A percentile compares a stretch with the other conserved stretches of the same genome.
Evolutionary conservation across 2,888 invertebrate genomes (phyloP).

Genomic region (Cryptops parisi): DNA sequence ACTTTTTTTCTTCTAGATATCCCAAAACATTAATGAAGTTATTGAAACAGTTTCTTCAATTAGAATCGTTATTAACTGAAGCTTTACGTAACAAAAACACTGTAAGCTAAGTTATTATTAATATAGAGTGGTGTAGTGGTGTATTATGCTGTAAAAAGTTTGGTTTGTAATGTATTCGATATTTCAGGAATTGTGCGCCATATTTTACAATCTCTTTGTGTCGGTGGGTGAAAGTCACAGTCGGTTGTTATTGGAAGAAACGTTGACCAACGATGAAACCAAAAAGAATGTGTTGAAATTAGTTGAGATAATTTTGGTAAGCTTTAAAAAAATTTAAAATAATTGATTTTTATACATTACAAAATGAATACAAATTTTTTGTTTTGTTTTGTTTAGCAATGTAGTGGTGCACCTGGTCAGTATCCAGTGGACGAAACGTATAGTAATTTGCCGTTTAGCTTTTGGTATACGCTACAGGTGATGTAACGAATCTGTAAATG

Average conservation of each 20-base stretch:
- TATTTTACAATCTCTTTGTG: slow-evolving; percentile 32
- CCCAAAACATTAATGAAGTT: slow-evolving; percentile 43
- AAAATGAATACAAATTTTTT: neutral
- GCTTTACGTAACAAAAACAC: slow-evolving; percentile 29
- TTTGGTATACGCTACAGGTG: slow-evolving; percentile 85
- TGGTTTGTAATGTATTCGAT: too few relatives aligned
- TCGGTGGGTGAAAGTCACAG: slow-evolving; percentile 58
- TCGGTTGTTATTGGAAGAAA: slow-evolving; percentile 39
- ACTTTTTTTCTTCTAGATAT: slow-evolving; percentile 30
- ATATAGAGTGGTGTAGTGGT: neutral
- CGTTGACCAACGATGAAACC: slow-evolving; percentile 37
- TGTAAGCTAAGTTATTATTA: slow-evolving; percentile 22
- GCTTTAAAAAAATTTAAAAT: slow-evolving; percentile 7
- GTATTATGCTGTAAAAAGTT: too few relatives aligned
- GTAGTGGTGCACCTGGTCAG: slow-evolving; percentile 63
- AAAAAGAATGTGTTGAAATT: slow-evolving; percentile 44
- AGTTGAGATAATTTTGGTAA: slow-evolving; percentile 50
- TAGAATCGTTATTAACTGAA: slow-evolving; percentile 34
- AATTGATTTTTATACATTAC: neutral
- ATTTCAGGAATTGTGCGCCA: slow-evolving; percentile 41
- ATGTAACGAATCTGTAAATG: too few relatives aligned
- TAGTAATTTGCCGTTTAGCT: slow-evolving; percentile 70
- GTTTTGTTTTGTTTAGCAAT: neutral
- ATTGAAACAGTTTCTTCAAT: slow-evolving; percentile 43
- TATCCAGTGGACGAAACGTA: slow-evolving; percentile 79